A percentile compares a stretch with the other conserved stretches of the same genome.
Conservation (phyloP, 23 tunicate species). For the Clavelina lepadiformis region DNA sequence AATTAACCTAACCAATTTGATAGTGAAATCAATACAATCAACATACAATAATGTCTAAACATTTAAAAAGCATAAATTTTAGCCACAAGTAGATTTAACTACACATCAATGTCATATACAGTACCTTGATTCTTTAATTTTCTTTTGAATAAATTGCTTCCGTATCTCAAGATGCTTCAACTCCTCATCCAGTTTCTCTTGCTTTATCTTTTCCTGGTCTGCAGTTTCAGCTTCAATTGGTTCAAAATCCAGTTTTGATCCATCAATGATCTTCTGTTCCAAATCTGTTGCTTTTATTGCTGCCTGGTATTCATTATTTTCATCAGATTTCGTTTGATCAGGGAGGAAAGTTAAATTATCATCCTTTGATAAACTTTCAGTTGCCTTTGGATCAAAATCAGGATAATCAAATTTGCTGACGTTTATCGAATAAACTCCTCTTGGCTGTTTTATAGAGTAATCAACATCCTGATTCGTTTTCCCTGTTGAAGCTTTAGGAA, state of each 20-base stretch:
- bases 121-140: conserved; percentile 1
- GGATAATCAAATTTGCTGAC: conserved; percentile 5
- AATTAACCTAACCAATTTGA: no score
- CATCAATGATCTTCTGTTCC: neutral
- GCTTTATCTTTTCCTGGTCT: neutral
- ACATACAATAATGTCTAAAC: no score
- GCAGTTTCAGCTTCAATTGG: neutral
- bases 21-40: no score
- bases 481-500: neutral
- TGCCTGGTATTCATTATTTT: no score
- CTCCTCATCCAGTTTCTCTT: conserved; percentile 3
- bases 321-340: no score
- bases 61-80: no score
- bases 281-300: no score
- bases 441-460: neutral
- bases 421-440: conserved; percentile 17
- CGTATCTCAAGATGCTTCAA: neutral
- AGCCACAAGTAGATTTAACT: neutral
- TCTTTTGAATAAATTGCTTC: neutral
- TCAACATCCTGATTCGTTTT: neutral
- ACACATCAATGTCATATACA: neutral
- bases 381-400: neutral
- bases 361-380: neutral
- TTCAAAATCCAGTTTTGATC: neutral
- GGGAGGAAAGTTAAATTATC: no score